Conservation (phyloP, 2,797 vertebrate genomes). For the Caiman crocodilus region DNA sequence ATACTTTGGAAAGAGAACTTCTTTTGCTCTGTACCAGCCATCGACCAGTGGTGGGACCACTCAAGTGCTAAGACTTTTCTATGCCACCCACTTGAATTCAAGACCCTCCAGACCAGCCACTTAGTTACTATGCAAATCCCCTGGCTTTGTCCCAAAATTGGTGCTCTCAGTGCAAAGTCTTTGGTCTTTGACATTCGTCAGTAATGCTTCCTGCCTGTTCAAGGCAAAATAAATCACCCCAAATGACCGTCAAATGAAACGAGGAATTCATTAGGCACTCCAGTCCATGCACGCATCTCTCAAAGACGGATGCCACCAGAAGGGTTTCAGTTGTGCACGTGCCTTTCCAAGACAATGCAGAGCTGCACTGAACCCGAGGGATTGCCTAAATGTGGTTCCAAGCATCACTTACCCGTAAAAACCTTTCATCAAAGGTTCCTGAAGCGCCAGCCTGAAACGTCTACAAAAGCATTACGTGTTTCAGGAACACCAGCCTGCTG, state of each 20-base stretch:
- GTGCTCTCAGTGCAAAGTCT: not conserved
- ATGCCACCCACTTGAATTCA: not conserved
- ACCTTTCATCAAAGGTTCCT: not conserved
- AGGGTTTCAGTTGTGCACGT: not conserved
- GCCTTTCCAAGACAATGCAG: not conserved
- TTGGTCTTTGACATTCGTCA: not conserved
- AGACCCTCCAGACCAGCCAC: not conserved
- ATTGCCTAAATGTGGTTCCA: rapidly evolving
- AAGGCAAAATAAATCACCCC: not conserved
- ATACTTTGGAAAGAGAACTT: not conserved
- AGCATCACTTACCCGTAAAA: not conserved
- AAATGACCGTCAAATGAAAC: not conserved
- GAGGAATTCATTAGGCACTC: not conserved
- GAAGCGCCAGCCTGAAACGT: constrained; percentile 6
- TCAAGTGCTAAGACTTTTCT: not conserved
- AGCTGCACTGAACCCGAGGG: rapidly evolving
- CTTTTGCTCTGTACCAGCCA: not conserved
- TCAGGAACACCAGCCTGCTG: constrained; percentile 28
- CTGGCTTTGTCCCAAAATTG: not conserved
- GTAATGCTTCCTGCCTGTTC: not conserved
- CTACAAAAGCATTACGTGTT: not conserved
- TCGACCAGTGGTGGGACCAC: not conserved
- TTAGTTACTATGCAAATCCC: not conserved
- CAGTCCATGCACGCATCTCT: not conserved
- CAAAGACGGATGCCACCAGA: not conserved